Percentiles rank a stretch among this genome's conserved stretches.
phyloP scores from a whole-genome alignment of 2,797 vertebrate genomes.

The Xenopus petersii region DNA sequence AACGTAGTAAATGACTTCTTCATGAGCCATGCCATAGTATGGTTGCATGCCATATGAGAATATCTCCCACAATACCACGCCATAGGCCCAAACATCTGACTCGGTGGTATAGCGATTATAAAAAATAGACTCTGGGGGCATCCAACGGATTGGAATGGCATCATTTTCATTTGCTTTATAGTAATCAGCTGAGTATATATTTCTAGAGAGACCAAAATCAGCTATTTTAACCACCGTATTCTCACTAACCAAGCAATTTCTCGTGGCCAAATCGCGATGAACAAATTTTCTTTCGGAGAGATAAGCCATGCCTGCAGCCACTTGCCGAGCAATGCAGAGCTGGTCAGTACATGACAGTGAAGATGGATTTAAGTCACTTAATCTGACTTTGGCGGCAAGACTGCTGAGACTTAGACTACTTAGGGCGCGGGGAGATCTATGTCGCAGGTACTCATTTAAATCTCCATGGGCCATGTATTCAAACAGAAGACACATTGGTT shows the following conservation, averaged over 20 bases:
- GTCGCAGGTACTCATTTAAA: slow-evolving; percentile 90
- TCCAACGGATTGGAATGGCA: slow-evolving; percentile 96
- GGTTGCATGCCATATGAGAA: slow-evolving; percentile 97
- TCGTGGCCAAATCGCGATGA: slow-evolving; percentile 92
- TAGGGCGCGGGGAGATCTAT: slow-evolving; percentile 72
- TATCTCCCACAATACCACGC: slow-evolving; percentile 96
- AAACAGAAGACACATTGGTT: slow-evolving; percentile 96
- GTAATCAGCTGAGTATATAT: slow-evolving; percentile 96
- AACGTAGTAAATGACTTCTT: slow-evolving; percentile 96
- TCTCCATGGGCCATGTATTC: slow-evolving; percentile 97
- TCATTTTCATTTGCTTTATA: slow-evolving; percentile 97
- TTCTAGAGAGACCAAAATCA: slow-evolving; percentile 93
- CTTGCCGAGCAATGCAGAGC: slow-evolving; percentile 86
- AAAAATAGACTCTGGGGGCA: slow-evolving; percentile 98
- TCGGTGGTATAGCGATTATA: slow-evolving; percentile 97
- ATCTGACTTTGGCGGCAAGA: slow-evolving; percentile 61
- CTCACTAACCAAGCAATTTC: slow-evolving; percentile 93
- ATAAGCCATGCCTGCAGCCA: slow-evolving; percentile 93
- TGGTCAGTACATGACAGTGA: slow-evolving; percentile 79
- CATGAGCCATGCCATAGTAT: slow-evolving; percentile 95
- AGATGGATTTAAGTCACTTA: slow-evolving; percentile 64
- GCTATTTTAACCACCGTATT: slow-evolving; percentile 95
- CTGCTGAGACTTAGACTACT: slow-evolving; percentile 69
- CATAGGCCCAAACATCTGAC: slow-evolving; percentile 96
- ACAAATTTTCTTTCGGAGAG: slow-evolving; percentile 96